phyloP scores from a whole-genome alignment of 1,140 invertebrate species.

The Penaeus japonicus region DNA sequence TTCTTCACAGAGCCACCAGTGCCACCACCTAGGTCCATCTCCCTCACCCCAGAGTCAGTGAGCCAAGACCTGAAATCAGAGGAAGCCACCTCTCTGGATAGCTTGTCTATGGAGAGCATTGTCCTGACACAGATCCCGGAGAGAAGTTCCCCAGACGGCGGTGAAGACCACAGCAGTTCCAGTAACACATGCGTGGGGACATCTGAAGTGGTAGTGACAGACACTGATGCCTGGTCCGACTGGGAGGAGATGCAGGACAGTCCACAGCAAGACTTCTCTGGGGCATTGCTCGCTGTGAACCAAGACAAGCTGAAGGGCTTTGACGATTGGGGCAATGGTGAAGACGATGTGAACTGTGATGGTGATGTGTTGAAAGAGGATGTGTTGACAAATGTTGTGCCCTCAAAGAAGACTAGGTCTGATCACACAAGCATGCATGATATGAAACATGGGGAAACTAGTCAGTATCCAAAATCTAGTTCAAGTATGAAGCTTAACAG shows the following conservation, averaged over 20 bases:
- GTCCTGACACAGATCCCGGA: slow-evolving; percentile 32
- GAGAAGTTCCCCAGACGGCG: slow-evolving; percentile 47
- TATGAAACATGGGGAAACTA: background rate
- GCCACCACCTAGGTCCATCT: slow-evolving; percentile 44
- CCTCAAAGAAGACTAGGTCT: background rate
- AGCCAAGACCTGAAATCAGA: background rate
- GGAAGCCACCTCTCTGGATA: slow-evolving; percentile 34
- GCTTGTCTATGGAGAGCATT: background rate
- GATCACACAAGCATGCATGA: too few species aligned
- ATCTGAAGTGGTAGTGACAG: background rate
- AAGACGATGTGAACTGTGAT: background rate
- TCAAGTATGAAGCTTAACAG: slow-evolving; percentile 40
- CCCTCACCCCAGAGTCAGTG: slow-evolving; percentile 2
- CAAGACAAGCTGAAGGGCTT: background rate
- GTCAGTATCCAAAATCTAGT: background rate
- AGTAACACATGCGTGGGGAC: background rate
- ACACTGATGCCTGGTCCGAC: slow-evolving; percentile 48
- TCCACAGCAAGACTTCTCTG: slow-evolving; percentile 9
- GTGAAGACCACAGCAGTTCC: slow-evolving; percentile 16
- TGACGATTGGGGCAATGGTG: background rate
- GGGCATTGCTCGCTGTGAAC: slow-evolving; percentile 11
- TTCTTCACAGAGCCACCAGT: slow-evolving; percentile 21
- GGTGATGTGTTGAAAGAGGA: background rate
- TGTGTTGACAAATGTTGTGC: background rate
- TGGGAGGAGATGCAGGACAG: slow-evolving; percentile 52